Evolutionary conservation across 2,888 invertebrate genomes (phyloP).

Genomic region (Drosophila prostipennis): DNA sequence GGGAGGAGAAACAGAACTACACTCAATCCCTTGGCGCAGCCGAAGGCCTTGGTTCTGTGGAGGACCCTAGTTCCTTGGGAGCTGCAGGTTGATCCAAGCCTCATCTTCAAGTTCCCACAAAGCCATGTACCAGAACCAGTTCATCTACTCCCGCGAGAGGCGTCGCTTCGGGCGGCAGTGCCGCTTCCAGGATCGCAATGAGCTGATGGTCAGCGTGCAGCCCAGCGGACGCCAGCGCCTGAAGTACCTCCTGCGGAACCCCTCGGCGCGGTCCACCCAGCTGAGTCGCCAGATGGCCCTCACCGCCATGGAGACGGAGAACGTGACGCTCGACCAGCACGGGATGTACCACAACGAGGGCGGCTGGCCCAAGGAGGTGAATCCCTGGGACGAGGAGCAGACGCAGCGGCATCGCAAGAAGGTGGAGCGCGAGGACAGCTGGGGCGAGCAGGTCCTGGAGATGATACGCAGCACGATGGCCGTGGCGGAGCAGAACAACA

Average conservation of each 20-base stretch:
- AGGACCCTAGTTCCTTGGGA: neutral
- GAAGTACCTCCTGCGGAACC: constrained; percentile 86
- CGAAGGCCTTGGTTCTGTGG: neutral
- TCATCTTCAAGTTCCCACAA: no score
- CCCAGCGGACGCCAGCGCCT: constrained; percentile 85
- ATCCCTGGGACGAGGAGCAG: constrained; percentile 88
- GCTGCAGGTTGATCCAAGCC: neutral
- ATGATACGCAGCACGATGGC: constrained; percentile 59
- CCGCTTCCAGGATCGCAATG: constrained; percentile 88
- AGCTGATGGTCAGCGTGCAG: constrained; percentile 87
- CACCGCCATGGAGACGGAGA: constrained; percentile 79
- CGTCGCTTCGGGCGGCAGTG: constrained; percentile 90
- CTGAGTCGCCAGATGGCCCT: constrained; percentile 85
- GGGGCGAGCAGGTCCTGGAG: constrained; percentile 86
- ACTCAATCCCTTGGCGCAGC: neutral
- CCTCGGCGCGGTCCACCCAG: constrained; percentile 87
- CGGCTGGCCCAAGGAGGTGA: constrained; percentile 93
- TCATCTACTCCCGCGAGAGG: constrained; percentile 85
- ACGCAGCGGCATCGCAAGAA: constrained; percentile 90
- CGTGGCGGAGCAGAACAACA: constrained; percentile 88
- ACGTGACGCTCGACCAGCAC: constrained; percentile 78
- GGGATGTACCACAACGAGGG: constrained; percentile 92
- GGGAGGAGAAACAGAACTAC: constrained; percentile 6
- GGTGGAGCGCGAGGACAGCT: constrained; percentile 91
- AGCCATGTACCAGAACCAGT: constrained; percentile 67